Base-by-base conservation (phyloP, 2,797 vertebrate species). In the Urosaurus nigricauda region DNA sequence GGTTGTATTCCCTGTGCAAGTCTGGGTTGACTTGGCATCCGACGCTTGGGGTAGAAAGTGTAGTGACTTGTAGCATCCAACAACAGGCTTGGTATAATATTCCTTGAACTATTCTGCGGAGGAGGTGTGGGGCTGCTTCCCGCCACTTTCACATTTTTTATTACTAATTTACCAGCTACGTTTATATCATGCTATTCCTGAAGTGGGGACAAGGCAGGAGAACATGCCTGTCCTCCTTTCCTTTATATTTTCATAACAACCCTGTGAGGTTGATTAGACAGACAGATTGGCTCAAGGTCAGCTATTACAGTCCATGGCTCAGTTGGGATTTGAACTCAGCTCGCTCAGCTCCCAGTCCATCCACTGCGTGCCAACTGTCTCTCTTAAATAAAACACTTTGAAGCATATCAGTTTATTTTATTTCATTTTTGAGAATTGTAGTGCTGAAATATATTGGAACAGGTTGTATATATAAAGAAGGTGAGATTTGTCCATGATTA, bases 381-480 rank as follows among this genome's bases (percentile, higher is more conserved):
- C 32, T 16, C 29, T 17, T 29, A 78, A 71, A 32, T 40, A 21
- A 32, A 84, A 35, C 3, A 29, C 73, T 29, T 11, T 84, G 51
- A 43, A 56, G 8, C 35, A 32, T 13, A 75, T 37, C 35, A 6
- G 1, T 24, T 43, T 56, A 24, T 37, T 65, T 56, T 17, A 6
- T 65, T 26, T 29, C 0, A 24, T 8, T 68, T 68, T 68, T 29
- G 29, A 13, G 65, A 68, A 68, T 32, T 68, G 11, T 68, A 14
- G 65, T 68, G 58, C 32, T 68, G 65, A 32, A 11, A 29, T 68
- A 13, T 89, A 94, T 87, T 56, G 91, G 83, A 35, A 68, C 92
- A 92, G 91, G 89, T 90, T 93, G 86, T 92, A 60, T 86, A 90
- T 84, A 84, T 5, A 0, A 63, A 90, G 93, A 93, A 92, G 86